A percentile compares a stretch with the other conserved stretches of the same genome.
These are phyloP conservation scores for Nesidiocoris tenuis DNA, from an alignment of 2,888 invertebrate species.

Conservation along the genomic window DNA sequence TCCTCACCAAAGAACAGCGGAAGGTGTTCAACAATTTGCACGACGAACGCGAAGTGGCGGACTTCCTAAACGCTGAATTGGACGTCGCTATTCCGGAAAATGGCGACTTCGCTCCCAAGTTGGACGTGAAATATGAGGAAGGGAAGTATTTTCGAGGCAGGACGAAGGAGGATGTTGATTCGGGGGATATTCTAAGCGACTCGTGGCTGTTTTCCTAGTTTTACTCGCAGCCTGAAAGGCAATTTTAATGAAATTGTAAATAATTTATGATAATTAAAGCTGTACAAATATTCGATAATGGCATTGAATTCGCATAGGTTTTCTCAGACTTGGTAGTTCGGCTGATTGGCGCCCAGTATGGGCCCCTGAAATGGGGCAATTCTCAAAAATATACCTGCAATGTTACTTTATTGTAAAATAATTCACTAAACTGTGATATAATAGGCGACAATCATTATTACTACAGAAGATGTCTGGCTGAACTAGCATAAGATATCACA, in stretches of 20 bases:
- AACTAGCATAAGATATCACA: neutral
- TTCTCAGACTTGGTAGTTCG: no score
- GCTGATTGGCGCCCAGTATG: no score
- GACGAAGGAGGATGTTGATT: conserved; percentile 29
- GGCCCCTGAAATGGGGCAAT: neutral
- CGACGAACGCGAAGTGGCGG: conserved; percentile 66
- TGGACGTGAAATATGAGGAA: neutral
- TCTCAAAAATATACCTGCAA: no score
- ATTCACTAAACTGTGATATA: no score
- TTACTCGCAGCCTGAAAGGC: no score
- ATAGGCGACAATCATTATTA: no score
- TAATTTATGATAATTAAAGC: no score
- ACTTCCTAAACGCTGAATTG: conserved; percentile 67
- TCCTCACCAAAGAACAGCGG: conserved; percentile 71
- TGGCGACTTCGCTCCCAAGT: neutral
- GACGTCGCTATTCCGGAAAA: conserved; percentile 52
- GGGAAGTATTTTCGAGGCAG: conserved; percentile 45
- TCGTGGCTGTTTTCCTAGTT: no score
- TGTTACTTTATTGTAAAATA: neutral
- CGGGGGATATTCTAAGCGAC: conserved; percentile 23
- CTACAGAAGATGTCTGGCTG: no score
- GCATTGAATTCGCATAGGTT: no score
- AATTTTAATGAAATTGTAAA: no score
- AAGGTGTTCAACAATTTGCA: conserved; percentile 75
- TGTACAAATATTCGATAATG: no score